Evolutionary conservation across 2,113 vertebrate genomes (phyloP), one percentile per base, ranked within the genome.

Genomic region (Actinemys pallida): DNA sequence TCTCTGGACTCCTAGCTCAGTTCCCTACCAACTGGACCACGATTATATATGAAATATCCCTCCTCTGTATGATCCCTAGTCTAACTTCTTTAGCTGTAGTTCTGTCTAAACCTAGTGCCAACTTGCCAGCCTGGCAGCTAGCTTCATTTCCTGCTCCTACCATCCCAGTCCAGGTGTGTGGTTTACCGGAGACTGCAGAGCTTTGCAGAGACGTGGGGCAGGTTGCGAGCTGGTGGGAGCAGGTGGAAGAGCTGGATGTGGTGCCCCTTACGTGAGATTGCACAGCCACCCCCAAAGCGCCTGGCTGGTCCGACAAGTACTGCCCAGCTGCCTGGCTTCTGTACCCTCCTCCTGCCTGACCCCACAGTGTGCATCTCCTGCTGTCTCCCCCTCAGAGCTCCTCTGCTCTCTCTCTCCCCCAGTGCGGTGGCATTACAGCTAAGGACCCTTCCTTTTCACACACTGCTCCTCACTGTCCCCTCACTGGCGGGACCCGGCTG

Each of bases 161-260:
- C 56, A n/a, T 12, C 16, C 86, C n/a, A 5, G 45, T 52, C 59
- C 52, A 59, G 80, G 6, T 24, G 5, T 0, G 1, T 83, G 79
- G 27, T 22, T 65, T 91, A 25, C 0, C 0, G 1, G 45, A 65
- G 81, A 75, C 47, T 76, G 54, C 24, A 65, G 86, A 86, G 72
- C 0, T 0, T 86, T 86, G 53, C n/a, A 16, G 6, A 86, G 0
- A 1, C 35, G 57, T 87, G 79, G 35, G 14, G 8, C 10, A 16
- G 69, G 20, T 6, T 54, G 19, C 29, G 78, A 0, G 78, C 56
- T 49, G 57, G 35, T 62, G 50, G 69, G 75, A 91, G 35, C 27
- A 85, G 39, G 9, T 19, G 6, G 59, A 52, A n/a, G 35, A 49
- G 9, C 56, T 27, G 24, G 12, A 31, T 31, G 57, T 27, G 57